Percentiles rank a stretch among this genome's conserved stretches.
Conservation (phyloP, 2,113 vertebrate genomes). For the Narcine bancroftii region DNA sequence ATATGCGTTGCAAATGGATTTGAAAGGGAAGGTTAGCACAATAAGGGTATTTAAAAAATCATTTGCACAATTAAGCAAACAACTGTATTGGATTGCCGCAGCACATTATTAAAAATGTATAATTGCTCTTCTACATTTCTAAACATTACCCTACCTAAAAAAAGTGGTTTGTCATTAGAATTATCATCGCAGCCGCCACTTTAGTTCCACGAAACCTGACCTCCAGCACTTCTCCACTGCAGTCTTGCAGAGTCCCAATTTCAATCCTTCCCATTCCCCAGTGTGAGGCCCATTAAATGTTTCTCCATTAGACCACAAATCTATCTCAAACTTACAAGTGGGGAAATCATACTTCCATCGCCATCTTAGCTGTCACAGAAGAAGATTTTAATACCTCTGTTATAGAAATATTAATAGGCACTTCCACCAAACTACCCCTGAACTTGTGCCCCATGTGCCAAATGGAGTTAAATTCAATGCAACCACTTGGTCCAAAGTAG, state of each 20-base stretch:
- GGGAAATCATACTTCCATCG: not conserved
- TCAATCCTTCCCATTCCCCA: not conserved
- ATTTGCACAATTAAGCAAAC: not conserved
- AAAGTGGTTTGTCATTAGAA: not conserved
- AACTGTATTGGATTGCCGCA: not conserved
- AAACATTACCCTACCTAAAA: not conserved
- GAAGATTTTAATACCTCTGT: not conserved
- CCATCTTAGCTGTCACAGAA: not conserved
- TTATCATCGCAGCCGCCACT: not conserved
- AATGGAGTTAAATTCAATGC: not conserved
- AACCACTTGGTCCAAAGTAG: not conserved
- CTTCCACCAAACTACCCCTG: not conserved
- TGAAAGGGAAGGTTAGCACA: not conserved
- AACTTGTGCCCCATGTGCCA: not conserved
- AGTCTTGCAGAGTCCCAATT: too few relatives aligned
- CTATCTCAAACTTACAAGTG: not conserved
- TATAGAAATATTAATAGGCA: not conserved
- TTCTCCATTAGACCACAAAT: not conserved
- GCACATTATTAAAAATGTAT: not conserved
- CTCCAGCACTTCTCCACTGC: not conserved
- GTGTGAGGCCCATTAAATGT: not conserved
- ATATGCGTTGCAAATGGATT: not conserved
- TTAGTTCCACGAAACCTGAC: not conserved
- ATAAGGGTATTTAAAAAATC: not conserved
- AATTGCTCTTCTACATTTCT: not conserved